Percentiles rank a stretch among this genome's conserved stretches.
phyloP scores from a whole-genome alignment of 2,113 vertebrate species.

The Hemiscyllium ocellatum region DNA sequence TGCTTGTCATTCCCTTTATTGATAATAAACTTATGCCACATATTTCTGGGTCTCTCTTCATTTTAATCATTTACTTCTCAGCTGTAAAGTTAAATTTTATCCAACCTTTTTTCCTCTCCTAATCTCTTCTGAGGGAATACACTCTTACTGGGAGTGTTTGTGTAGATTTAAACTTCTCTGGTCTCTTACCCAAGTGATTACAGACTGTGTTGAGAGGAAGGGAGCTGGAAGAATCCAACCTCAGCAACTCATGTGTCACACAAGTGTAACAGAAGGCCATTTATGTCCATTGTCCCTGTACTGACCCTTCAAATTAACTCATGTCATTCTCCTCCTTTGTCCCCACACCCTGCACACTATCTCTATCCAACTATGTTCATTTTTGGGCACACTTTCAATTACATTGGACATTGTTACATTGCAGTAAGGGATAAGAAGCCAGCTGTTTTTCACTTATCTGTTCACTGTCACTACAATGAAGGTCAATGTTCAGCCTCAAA shows the following conservation, averaged over 20 bases:
- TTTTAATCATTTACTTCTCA: not conserved
- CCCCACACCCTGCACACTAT: too few species aligned
- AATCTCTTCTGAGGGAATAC: not conserved
- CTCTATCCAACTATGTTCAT: too few species aligned
- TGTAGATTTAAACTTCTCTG: too few species aligned
- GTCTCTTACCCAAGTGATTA: not conserved
- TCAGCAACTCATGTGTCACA: too few species aligned
- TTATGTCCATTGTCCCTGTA: too few species aligned
- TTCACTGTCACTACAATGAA: not conserved
- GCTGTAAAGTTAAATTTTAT: not conserved
- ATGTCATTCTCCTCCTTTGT: too few species aligned
- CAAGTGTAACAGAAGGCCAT: too few species aligned
- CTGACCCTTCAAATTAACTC: too few species aligned
- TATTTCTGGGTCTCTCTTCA: not conserved
- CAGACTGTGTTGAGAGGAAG: not conserved
- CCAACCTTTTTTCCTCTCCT: not conserved
- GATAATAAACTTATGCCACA: conserved; percentile 33
- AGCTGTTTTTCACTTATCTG: not conserved
- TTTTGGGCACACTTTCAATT: not conserved
- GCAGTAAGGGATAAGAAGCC: not conserved
- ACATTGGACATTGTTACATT: not conserved
- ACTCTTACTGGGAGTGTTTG: not conserved
- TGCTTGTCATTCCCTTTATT: not conserved
- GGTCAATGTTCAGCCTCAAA: not conserved
- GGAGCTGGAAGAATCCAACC: not conserved